Base-by-base conservation (phyloP, 2,113 vertebrate species). In the Myotis lucifugus region DNA sequence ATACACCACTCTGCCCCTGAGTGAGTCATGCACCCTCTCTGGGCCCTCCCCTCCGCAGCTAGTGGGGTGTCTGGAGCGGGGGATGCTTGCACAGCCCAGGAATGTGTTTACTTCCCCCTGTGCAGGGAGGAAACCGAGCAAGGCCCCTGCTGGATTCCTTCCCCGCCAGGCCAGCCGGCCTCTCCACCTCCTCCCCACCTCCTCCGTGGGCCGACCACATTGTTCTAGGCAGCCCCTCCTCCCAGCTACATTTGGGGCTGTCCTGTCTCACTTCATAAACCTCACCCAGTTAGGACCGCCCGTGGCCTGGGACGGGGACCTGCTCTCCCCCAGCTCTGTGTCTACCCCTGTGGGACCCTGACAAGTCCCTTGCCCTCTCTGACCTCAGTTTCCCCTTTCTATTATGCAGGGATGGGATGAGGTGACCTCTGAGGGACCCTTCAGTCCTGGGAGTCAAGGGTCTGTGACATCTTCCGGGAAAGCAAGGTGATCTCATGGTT, bases 21-120 rank as follows among this genome's bases (percentile, higher is more conserved):
- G 64, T 37, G 54, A 93, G 76, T 32, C 64, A 32, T 0, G 29
- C 3, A 9, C 14, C 34, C 56, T 46, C 32, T 37, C 48, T 25
- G 50, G 59, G 54, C 72, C 67, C 83, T 87, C n/a, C 32, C 9
- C 76, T 82, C 66, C 0, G 0, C 12, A n/a, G 46, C 25, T n/a
- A 42, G n/a, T 50, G 42, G 42, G 54, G 40, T 3, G 1, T 56
- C 40, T n/a, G 64, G 66, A 84, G 93, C 82, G 6, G 93, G 29
- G 46, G 64, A 8, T 19, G 85, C 83, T 52, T 59, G 50, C 37
- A 56, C 11, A 37, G 76, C 48, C 5, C 1, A 48, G 67, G 93
- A 90, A 46, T 88, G 85, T 92, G 91, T 92, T 93, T 92, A 72
- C 90, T 64, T 84, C 67, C 59, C 25, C 19, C 15, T 0, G 6